phyloP scores from a whole-genome alignment of 2,797 vertebrate species.

The Vultur gryphus region DNA sequence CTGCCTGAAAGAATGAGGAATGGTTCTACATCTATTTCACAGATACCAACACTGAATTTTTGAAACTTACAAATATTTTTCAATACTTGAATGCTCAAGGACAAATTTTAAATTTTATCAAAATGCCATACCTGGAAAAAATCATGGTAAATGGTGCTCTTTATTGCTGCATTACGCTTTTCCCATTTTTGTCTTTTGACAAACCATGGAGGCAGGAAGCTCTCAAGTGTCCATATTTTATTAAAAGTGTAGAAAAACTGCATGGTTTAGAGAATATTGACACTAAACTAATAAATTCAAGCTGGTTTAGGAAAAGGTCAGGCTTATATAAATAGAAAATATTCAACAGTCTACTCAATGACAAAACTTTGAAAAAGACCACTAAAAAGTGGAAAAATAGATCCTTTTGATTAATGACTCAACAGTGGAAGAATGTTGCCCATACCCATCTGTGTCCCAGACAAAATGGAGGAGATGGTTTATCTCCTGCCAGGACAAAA shows the following conservation, averaged over 20 bases:
- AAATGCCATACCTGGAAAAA: background rate
- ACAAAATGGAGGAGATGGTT: slow-evolving; percentile 30
- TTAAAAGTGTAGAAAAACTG: background rate
- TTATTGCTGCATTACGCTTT: background rate
- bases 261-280: background rate
- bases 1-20: background rate
- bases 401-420: slow-evolving; percentile 37
- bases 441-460: slow-evolving; percentile 46
- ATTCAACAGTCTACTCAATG: background rate
- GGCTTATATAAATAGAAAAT: slow-evolving; percentile 13
- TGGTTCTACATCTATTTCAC: background rate
- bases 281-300: background rate
- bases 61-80: background rate
- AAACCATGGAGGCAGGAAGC: background rate
- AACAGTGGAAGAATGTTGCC: slow-evolving; percentile 16
- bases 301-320: background rate
- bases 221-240: background rate
- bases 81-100: background rate
- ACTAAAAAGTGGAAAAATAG: slow-evolving; percentile 26
- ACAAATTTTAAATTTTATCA: background rate
- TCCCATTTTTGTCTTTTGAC: background rate
- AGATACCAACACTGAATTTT: background rate
- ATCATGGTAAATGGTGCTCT: background rate
- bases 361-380: slow-evolving; percentile 7
- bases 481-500: slow-evolving; percentile 51